Conservation (phyloP, 2,113 vertebrate genomes). For the Lates calcarifer region DNA sequence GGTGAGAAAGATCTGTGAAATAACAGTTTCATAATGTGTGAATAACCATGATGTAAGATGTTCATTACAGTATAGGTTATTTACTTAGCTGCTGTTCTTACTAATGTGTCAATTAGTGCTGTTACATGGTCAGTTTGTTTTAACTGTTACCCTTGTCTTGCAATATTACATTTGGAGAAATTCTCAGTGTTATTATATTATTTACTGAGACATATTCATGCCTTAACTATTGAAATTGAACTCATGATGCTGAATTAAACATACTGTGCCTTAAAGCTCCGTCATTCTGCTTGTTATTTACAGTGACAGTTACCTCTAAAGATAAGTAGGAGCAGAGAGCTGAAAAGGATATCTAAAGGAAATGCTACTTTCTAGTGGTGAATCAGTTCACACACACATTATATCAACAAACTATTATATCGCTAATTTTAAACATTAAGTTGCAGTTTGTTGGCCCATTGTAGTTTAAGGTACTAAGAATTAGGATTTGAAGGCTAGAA, state of each 20-base stretch:
- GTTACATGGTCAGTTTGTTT: not conserved
- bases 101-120: not conserved
- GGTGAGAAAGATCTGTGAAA: not conserved
- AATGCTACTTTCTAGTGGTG: not conserved
- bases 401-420: not conserved
- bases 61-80: not conserved
- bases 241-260: constrained; percentile 4
- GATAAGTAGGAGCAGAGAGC: constrained; percentile 3
- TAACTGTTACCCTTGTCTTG: not conserved
- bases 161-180: not conserved
- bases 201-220: not conserved
- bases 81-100: not conserved
- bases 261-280: not conserved
- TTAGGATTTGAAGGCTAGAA: not conserved
- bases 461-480: not conserved
- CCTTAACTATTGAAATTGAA: not conserved
- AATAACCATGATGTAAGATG: not conserved
- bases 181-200: not conserved
- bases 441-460: not conserved
- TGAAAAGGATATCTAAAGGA: not conserved
- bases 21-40: not conserved
- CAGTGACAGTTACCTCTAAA: not conserved
- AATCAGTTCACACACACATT: constrained; percentile 7
- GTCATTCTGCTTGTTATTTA: constrained; percentile 2
- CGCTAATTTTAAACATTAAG: constrained; percentile 10